Base-by-base conservation (phyloP, 1,140 invertebrate genomes). In the Aphelenchoides besseyi region DNA sequence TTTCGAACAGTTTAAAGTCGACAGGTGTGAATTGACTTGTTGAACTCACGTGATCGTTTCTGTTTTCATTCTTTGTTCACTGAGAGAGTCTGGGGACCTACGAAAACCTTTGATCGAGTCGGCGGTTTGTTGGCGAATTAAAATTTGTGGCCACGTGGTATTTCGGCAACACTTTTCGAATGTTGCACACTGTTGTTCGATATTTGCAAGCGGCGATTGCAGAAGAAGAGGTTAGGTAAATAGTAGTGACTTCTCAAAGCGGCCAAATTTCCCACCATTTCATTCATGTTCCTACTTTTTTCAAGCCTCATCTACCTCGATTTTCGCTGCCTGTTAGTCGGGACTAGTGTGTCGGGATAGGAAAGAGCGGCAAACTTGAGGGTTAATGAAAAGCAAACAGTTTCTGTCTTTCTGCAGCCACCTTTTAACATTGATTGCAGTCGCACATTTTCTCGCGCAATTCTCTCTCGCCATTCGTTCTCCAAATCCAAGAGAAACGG, bases 361-460 rank as follows among this genome's bases (percentile, higher is more conserved):
- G n/a, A n/a, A n/a, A n/a, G n/a, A n/a, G n/a, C n/a, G n/a, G n/a
- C n/a, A 48, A 48, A 48, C 41, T 12, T 23, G 41, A 48, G 41
- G 41, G 41, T 48, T 48, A 48, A 48, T 48, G 41, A 48, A 48
- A 48, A 48, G 41, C 41, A 48, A 48, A 48, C 41, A 48, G 12
- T n/a, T 48, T 48, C 41, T 12, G 41, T 48, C 41, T 12, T 23
- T 48, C 41, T 48, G 23, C 41, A 48, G 41, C 41, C 41, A 48
- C 41, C 41, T 48, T 48, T 48, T 23, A 23, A 12, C 41, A n/a
- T n/a, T 23, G 41, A 12, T 23, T 48, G 41, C 41, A 48, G 41
- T 48, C 41, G 12, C 41, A 48, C 41, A 23, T 48, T n/a, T 48
- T 48, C 41, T 48, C 41, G 41, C 41, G 41, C 41, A 23, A 48